Percentiles rank a stretch among this genome's conserved stretches.
These are phyloP conservation scores for Plotosus lineatus DNA, from an alignment of 2,113 vertebrate genomes.

Conservation along the genomic window DNA sequence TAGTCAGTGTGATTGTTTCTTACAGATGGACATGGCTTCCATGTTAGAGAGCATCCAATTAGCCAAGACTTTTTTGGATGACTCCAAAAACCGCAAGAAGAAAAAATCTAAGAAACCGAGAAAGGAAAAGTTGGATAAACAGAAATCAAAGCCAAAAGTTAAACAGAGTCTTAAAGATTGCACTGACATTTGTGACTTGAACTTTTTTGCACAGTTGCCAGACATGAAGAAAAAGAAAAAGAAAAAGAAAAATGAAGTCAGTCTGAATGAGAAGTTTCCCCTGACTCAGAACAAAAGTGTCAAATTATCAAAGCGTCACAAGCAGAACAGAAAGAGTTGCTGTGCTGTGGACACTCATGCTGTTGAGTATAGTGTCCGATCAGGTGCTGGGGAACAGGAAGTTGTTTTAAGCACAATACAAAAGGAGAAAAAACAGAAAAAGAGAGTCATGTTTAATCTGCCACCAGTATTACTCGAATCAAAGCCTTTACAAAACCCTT, in stretches of 20 bases:
- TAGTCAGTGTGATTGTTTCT: neutral
- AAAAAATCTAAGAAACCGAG: slow-evolving; percentile 57
- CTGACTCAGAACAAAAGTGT: slow-evolving; percentile 14
- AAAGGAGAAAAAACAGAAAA: slow-evolving; percentile 56
- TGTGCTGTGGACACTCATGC: neutral
- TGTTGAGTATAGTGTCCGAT: neutral
- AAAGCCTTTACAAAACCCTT: neutral
- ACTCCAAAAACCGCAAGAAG: slow-evolving; percentile 40
- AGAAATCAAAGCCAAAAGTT: slow-evolving; percentile 23
- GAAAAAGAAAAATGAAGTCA: slow-evolving; percentile 23
- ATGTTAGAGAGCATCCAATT: slow-evolving; percentile 11
- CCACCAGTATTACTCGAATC: neutral
- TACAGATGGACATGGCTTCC: slow-evolving; percentile 59
- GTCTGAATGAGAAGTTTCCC: neutral
- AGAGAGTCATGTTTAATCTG: slow-evolving; percentile 65
- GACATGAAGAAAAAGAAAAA: slow-evolving; percentile 55
- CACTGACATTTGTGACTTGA: neutral
- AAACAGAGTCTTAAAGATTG: slow-evolving; percentile 1
- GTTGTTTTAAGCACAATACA: neutral
- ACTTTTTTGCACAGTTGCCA: neutral
- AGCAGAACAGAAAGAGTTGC: neutral
- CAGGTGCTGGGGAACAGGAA: neutral
- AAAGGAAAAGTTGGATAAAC: slow-evolving; percentile 30
- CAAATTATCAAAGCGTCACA: neutral
- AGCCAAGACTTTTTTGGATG: slow-evolving; percentile 2